Base-by-base conservation (phyloP, 1,140 invertebrate genomes). In the Cydia splendana region DNA sequence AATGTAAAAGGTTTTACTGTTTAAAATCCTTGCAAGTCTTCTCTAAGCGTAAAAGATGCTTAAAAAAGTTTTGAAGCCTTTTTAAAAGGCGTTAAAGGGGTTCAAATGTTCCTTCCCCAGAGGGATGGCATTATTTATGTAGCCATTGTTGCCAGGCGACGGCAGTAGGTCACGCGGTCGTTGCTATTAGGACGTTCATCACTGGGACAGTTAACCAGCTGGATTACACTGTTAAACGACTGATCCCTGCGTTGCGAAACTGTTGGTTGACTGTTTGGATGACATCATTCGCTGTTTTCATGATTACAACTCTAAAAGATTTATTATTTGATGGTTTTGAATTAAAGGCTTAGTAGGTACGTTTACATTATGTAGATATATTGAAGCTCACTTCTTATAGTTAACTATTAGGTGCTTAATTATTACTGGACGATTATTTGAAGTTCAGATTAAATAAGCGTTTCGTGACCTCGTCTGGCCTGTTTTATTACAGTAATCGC, bases 111-210 rank as follows among this genome's bases (percentile, higher is more conserved):
- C 13, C 13, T 15, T n/a, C 15, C 30, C 65, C 6, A 18, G 12
- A 18, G n/a, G 67, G 34, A 71, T 71, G 67, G 30, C 34, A 71
- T 71, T 71, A 71, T 71, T 71, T 71, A 71, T 71, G 67, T 71
- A 71, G 65, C 13, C n/a, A 30, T 57, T 34, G 81, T 80, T 83
- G 69, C 78, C 53, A 65, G 75, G 77, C 71, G 76, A 81, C 81
- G 5, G 57, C 65, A 78, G 51, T 78, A 77, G 81, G 81, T 82
- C 81, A 77, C 77, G 53, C 75, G 69, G 75, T 75, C 80, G 20
- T 69, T 76, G 53, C 15, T 74, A 62, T 24, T 69, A 71, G 67
- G 67, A 71, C 67, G 67, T 71, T 71, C 67, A 71, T 71, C 67
- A 34, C 38, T n/a, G 38, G 65, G 67, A 28, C 48, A 13, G n/a